These are phyloP conservation scores for Drosophila pectinifera DNA, from an alignment of 1,140 invertebrate species.

Conservation along the genomic window DNA sequence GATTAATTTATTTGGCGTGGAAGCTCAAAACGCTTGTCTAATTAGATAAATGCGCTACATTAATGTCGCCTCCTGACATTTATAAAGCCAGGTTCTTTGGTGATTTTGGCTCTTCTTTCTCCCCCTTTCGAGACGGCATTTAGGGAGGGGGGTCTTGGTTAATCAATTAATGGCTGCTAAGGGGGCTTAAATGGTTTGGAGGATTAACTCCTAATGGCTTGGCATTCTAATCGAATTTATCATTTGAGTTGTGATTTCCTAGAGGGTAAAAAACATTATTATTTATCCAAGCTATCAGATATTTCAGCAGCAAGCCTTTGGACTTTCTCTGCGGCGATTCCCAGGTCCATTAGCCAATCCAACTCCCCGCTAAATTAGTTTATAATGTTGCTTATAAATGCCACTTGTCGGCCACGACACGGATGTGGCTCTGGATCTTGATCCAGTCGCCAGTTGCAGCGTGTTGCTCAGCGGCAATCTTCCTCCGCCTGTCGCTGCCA, in stretches of 20 bases:
- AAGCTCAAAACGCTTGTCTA: conserved; percentile 76
- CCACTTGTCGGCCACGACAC: conserved; percentile 63
- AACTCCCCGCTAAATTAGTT: conserved; percentile 69
- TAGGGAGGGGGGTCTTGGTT: conserved; percentile 5
- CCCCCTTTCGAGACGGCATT: conserved; percentile 1
- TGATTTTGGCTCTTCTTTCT: conserved; percentile 21
- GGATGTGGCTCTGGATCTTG: conserved; percentile 71
- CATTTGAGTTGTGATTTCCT: conserved; percentile 1
- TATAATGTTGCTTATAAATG: conserved; percentile 68
- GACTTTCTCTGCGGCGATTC: conserved; percentile 24
- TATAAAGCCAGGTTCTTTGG: conserved; percentile 61
- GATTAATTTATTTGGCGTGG: conserved; percentile 82
- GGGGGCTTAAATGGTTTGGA: conserved; percentile 27
- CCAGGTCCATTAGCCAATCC: conserved; percentile 63
- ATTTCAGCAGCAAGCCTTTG: not conserved
- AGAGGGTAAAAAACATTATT: no score
- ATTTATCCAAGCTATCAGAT: no score
- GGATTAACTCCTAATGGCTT: conserved; percentile 33
- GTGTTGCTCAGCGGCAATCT: conserved; percentile 48
- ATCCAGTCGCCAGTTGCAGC: conserved; percentile 39
- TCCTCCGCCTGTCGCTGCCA: conserved; percentile 24
- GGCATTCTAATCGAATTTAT: conserved; percentile 33
- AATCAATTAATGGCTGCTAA: conserved; percentile 36
- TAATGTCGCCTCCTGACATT: conserved; percentile 77
- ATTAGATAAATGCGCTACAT: conserved; percentile 82